A percentile compares a stretch with the other conserved stretches of the same genome.
Conservation (phyloP, 2,113 vertebrate species). For the Chlorocebus sabaeus region DNA sequence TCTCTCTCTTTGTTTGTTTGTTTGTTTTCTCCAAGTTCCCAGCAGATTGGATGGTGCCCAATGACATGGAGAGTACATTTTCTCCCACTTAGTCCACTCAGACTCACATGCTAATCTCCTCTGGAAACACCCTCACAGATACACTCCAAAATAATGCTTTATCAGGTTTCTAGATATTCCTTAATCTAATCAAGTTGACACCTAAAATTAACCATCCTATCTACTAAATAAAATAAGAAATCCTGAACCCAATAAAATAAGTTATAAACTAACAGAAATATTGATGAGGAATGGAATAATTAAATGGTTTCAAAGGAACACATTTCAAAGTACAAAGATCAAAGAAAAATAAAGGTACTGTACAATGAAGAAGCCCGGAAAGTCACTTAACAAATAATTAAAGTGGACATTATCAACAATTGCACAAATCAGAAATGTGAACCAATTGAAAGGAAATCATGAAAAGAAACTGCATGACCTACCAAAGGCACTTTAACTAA, state of each 20-base stretch:
- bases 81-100: not conserved
- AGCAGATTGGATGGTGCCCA: not conserved
- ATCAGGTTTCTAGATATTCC: not conserved
- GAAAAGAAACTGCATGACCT: not conserved
- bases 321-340: not conserved
- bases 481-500: not conserved
- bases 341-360: not conserved
- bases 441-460: not conserved
- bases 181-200: not conserved
- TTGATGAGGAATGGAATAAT: not conserved
- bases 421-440: not conserved
- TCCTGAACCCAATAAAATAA: not conserved
- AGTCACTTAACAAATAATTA: not conserved
- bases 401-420: not conserved
- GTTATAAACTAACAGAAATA: not conserved
- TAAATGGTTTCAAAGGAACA: not conserved
- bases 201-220: not conserved
- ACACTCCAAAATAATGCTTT: not conserved
- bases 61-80: not conserved
- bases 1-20: not conserved
- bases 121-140: not conserved
- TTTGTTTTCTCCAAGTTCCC: not conserved
- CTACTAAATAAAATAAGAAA: not conserved
- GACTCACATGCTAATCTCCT: not conserved
- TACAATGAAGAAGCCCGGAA: not conserved